phyloP scores from a whole-genome alignment of 2,797 vertebrate genomes.

The Micropoecilia bifurca region DNA sequence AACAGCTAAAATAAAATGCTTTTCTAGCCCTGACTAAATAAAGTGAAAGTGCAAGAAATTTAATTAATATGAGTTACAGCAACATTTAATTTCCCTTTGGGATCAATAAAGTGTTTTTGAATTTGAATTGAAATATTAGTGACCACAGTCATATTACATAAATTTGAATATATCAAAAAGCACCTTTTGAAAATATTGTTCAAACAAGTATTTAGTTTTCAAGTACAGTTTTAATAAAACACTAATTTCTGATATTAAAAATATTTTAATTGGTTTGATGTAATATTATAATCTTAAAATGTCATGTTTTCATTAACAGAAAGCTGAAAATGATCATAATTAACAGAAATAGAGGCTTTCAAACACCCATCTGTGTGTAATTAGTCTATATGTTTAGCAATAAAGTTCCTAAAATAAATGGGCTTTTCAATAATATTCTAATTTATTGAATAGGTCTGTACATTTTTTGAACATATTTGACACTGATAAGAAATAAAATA shows the following conservation, averaged over 20 bases:
- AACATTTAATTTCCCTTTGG: no score
- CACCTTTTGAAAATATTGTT: background rate
- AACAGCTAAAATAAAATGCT: background rate
- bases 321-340: background rate
- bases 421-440: background rate
- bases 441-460: background rate
- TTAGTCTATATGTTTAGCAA: background rate
- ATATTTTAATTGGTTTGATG: background rate
- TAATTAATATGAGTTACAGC: no score
- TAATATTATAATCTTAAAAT: background rate
- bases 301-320: background rate
- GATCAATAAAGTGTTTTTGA: no score
- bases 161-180: background rate
- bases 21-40: background rate
- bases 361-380: background rate
- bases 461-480: background rate
- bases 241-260: background rate
- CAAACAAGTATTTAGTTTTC: background rate
- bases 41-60: background rate
- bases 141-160: no score
- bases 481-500: background rate
- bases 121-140: no score
- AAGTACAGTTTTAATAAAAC: background rate
- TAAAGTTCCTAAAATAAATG: background rate
- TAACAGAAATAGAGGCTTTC: background rate